These are phyloP conservation scores for Psettodes erumei DNA, from an alignment of 2,113 vertebrate species.

Conservation along the genomic window DNA sequence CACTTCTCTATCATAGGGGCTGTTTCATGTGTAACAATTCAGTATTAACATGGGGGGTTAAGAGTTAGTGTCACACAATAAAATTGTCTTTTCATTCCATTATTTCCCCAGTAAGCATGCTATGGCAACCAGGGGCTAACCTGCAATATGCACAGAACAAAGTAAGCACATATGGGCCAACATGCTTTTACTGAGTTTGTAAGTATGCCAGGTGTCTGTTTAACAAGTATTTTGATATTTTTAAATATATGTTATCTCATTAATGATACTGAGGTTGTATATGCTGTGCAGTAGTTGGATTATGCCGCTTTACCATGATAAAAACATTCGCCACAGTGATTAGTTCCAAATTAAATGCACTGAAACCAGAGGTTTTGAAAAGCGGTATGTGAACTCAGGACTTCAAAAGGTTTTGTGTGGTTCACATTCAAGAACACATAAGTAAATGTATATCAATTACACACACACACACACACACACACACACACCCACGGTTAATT, in stretches of 20 bases:
- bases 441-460: constrained; percentile 23
- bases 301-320: neutral
- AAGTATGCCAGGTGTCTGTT: neutral
- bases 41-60: too few relatives aligned
- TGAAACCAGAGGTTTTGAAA: neutral
- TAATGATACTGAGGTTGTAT: neutral
- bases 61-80: neutral
- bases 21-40: too few relatives aligned
- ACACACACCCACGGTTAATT: constrained; percentile 23
- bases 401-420: neutral
- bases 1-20: too few relatives aligned
- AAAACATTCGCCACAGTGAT: neutral
- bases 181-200: neutral
- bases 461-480: too few relatives aligned
- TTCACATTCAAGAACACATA: neutral
- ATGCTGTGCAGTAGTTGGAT: neutral
- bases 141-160: neutral
- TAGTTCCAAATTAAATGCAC: neutral
- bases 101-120: neutral
- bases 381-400: neutral
- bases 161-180: neutral
- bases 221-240: neutral
- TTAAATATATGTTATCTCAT: neutral
- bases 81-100: neutral
- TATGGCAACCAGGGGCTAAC: neutral